These are phyloP conservation scores for Atopsyche davidsoni DNA, from an alignment of 1,140 invertebrate species.

Conservation along the genomic window DNA sequence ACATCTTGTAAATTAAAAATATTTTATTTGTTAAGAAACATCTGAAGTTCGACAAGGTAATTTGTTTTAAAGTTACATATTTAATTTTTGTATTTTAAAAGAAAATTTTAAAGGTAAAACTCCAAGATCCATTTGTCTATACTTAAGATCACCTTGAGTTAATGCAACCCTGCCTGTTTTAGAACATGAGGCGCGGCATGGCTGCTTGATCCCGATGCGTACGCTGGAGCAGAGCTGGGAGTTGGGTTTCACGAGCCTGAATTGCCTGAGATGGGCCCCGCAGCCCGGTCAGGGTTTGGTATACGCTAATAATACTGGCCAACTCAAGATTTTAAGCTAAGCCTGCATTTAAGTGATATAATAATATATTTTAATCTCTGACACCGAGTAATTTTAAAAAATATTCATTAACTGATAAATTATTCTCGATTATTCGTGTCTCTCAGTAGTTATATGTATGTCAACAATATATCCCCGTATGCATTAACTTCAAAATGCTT, in stretches of 20 bases:
- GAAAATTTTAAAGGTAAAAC: too few species aligned
- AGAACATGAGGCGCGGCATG: slow-evolving; percentile 31
- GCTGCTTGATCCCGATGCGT: slow-evolving; percentile 51
- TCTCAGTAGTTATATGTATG: too few species aligned
- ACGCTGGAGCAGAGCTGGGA: slow-evolving; percentile 60
- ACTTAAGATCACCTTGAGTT: too few species aligned
- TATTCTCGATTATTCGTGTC: background rate
- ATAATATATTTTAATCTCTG: too few species aligned
- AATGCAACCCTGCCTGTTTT: slow-evolving; percentile 11
- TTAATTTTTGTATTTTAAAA: too few species aligned
- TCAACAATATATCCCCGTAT: too few species aligned
- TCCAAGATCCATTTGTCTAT: too few species aligned
- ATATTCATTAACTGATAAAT: background rate
- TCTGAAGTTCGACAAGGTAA: too few species aligned
- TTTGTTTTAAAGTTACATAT: too few species aligned
- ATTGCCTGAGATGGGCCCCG: slow-evolving; percentile 79
- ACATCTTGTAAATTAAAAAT: too few species aligned
- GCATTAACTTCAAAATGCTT: too few species aligned
- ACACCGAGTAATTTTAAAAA: background rate
- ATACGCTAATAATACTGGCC: slow-evolving; percentile 79
- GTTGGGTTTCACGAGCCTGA: slow-evolving; percentile 63
- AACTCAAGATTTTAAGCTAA: slow-evolving; percentile 67
- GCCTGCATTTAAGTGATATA: slow-evolving; percentile 5
- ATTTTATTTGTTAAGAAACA: too few species aligned
- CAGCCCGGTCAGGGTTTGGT: slow-evolving; percentile 75